phyloP scores from a whole-genome alignment of 2,888 invertebrate species.

The Scrobipalpa atriplicella region DNA sequence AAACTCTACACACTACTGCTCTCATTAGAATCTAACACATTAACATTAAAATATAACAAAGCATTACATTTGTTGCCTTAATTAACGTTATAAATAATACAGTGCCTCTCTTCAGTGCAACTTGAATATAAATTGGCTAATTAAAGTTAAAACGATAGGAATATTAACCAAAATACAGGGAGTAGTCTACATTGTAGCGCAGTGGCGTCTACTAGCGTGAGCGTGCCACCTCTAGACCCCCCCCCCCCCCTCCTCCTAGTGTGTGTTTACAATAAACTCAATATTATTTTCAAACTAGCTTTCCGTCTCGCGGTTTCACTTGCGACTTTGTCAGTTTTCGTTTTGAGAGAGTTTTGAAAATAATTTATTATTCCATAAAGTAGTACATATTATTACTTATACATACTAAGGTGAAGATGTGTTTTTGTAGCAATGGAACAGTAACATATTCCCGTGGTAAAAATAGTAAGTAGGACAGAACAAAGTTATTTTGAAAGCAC shows the following conservation, averaged over 20 bases:
- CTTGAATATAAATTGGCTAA: conserved; percentile 77
- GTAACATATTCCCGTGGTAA: no score
- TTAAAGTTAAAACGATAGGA: conserved; percentile 70
- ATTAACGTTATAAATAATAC: conserved; percentile 70
- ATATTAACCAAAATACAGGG: conserved; percentile 56
- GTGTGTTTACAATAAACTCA: no score
- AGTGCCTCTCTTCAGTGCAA: conserved; percentile 71
- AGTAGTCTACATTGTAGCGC: neutral
- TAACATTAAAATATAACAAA: conserved; percentile 43
- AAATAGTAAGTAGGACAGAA: no score
- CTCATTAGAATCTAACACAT: conserved; percentile 11
- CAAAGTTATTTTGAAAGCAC: no score
- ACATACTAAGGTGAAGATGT: no score
- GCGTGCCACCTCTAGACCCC: no score
- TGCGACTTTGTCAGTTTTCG: neutral
- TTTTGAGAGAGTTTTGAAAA: neutral
- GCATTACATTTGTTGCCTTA: conserved; percentile 55
- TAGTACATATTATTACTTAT: no score
- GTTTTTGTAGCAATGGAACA: no score
- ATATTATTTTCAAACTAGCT: no score
- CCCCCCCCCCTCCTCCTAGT: no score
- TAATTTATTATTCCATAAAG: no score
- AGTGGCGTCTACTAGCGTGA: neutral
- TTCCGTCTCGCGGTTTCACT: no score
- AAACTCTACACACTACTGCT: neutral